Conservation (phyloP, 2,888 invertebrate species). For the Bursaphelenchus okinawaensis region DNA sequence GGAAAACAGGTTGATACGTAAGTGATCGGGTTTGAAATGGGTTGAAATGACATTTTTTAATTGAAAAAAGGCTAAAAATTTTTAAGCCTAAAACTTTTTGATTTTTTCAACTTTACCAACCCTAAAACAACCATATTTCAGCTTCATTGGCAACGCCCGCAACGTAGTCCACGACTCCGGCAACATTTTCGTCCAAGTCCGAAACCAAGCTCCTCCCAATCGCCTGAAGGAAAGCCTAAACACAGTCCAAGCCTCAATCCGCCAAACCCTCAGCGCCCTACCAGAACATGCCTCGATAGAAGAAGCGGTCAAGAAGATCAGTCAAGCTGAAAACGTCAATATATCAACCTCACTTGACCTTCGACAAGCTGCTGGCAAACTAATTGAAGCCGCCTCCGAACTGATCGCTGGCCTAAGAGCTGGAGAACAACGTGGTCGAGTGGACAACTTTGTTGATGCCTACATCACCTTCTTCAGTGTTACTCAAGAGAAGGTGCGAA, state of each 20-base stretch:
- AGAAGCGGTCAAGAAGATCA: slow-evolving; percentile 70
- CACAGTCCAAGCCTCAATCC: slow-evolving; percentile 62
- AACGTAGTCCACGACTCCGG: slow-evolving; percentile 53
- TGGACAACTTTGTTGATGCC: slow-evolving; percentile 44
- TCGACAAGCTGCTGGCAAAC: slow-evolving; percentile 74
- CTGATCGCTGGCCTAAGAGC: slow-evolving; percentile 63
- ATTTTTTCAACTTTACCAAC: slow-evolving; percentile 2
- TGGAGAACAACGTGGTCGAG: slow-evolving; percentile 36
- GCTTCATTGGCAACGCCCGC: slow-evolving; percentile 42
- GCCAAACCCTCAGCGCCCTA: slow-evolving; percentile 76
- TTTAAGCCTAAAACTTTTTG: neutral
- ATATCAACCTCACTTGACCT: slow-evolving; percentile 66
- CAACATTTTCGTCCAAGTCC: slow-evolving; percentile 46
- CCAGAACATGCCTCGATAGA: slow-evolving; percentile 93
- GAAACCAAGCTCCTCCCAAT: slow-evolving; percentile 34
- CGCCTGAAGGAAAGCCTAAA: slow-evolving; percentile 42
- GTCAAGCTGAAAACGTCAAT: slow-evolving; percentile 62
- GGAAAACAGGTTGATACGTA: neutral
- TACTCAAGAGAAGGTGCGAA: slow-evolving; percentile 16
- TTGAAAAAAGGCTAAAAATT: neutral
- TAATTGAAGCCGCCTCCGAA: slow-evolving; percentile 77
- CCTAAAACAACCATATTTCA: slow-evolving; percentile 5
- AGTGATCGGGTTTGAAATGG: too few species aligned
- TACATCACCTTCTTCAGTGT: slow-evolving; percentile 47
- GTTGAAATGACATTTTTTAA: neutral